Evolutionary conservation across 1,140 invertebrate species (phyloP).

Genomic region (Mycetomoellerius zeteki): DNA sequence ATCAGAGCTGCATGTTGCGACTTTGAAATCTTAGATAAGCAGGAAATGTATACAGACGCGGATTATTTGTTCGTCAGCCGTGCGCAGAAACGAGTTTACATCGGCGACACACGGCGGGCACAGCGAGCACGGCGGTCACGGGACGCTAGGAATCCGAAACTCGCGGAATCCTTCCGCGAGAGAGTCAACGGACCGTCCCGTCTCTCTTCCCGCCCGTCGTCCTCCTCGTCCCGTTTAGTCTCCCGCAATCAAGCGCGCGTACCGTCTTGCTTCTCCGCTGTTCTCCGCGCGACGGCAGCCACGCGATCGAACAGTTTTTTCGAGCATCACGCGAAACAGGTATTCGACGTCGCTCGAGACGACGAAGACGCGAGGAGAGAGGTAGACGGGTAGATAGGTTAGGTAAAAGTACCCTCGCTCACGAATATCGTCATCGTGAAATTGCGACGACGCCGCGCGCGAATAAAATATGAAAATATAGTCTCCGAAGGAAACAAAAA

Average conservation of each 20-base stretch:
- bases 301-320: slow-evolving; percentile 71
- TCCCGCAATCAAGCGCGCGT: slow-evolving; percentile 26
- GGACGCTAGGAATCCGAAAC: slow-evolving; percentile 73
- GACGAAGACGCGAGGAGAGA: not conserved
- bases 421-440: not conserved
- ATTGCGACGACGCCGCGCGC: slow-evolving; percentile 2
- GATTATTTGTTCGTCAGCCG: not conserved
- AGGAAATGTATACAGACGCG: not conserved
- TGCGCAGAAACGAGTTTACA: slow-evolving; percentile 66
- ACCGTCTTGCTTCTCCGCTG: too few species aligned
- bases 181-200: slow-evolving; percentile 68
- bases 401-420: slow-evolving; percentile 11
- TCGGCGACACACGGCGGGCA: slow-evolving; percentile 30
- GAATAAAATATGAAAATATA: slow-evolving; percentile 54
- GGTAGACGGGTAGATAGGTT: not conserved
- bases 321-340: slow-evolving; percentile 68
- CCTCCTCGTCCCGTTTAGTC: not conserved
- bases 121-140: slow-evolving; percentile 9
- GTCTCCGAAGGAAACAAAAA: not conserved
- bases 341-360: slow-evolving; percentile 68
- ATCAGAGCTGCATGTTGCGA: not conserved
- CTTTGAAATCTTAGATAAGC: not conserved
- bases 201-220: not conserved
- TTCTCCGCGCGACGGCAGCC: slow-evolving; percentile 41
- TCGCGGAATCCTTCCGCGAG: slow-evolving; percentile 66